These are phyloP conservation scores for Arion vulgaris DNA, from an alignment of 1,140 invertebrate genomes.

Conservation along the genomic window DNA sequence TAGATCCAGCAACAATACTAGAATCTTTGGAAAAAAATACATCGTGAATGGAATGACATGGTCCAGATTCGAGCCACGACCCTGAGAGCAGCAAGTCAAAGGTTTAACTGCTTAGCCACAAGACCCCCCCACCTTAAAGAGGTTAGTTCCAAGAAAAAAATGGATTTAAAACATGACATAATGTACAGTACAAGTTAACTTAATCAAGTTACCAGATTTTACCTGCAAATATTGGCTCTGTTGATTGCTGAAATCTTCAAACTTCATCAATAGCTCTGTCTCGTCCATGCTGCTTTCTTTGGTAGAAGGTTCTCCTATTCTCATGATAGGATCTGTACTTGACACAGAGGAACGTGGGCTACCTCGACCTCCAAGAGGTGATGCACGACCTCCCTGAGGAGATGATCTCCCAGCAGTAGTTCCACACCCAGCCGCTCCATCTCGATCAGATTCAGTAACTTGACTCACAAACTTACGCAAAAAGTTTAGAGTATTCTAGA, in stretches of 20 bases:
- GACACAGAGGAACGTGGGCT: slow-evolving; percentile 28
- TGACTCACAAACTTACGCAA: slow-evolving; percentile 31
- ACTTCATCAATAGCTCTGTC: slow-evolving; percentile 38
- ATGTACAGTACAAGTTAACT: too few relatives aligned
- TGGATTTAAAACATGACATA: too few relatives aligned
- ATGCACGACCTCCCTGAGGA: slow-evolving; percentile 23
- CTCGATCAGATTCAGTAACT: slow-evolving; percentile 13
- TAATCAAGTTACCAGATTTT: not conserved
- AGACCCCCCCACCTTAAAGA: too few relatives aligned
- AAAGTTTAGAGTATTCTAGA: slow-evolving; percentile 29
- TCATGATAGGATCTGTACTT: slow-evolving; percentile 32
- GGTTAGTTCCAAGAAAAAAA: too few relatives aligned
- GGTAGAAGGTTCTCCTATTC: slow-evolving; percentile 7
- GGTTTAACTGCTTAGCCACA: too few relatives aligned
- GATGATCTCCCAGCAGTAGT: slow-evolving; percentile 17
- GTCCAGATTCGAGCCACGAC: too few relatives aligned
- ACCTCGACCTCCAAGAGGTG: not conserved
- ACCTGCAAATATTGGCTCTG: slow-evolving; percentile 38
- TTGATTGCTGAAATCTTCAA: slow-evolving; percentile 36
- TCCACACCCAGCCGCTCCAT: not conserved
- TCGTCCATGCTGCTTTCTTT: slow-evolving; percentile 37
- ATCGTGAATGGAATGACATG: too few relatives aligned
- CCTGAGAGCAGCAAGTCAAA: too few relatives aligned
- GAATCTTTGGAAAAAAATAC: too few relatives aligned
- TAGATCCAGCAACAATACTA: too few relatives aligned